phyloP scores from a whole-genome alignment of 2,797 vertebrate genomes.

The Lutjanus campechanus region DNA sequence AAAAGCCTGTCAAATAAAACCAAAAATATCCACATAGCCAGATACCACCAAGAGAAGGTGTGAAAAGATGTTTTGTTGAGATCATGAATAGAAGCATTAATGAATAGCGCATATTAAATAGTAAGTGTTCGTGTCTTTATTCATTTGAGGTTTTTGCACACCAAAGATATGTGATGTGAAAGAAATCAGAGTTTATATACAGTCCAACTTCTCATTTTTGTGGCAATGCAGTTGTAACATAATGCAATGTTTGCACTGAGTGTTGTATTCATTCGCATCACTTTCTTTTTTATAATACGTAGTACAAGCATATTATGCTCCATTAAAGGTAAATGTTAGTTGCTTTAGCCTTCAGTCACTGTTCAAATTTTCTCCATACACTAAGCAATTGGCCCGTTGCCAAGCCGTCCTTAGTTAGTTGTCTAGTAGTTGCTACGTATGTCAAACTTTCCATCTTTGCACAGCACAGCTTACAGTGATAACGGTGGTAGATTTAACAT shows the following conservation, averaged over 20 bases:
- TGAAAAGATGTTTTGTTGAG: conserved; percentile 49
- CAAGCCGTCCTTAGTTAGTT: too few relatives aligned
- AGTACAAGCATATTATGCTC: neutral
- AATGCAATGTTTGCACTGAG: conserved; percentile 1
- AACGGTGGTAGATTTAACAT: too few relatives aligned
- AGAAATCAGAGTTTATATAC: neutral
- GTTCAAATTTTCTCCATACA: conserved; percentile 31
- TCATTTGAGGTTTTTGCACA: conserved; percentile 12
- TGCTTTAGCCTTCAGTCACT: conserved; percentile 14
- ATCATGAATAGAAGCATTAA: conserved; percentile 45
- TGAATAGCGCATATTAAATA: conserved; percentile 20
- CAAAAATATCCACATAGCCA: conserved; percentile 25
- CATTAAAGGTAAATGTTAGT: conserved; percentile 6
- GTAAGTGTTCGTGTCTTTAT: conserved; percentile 9
- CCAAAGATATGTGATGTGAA: conserved; percentile 2
- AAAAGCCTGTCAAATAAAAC: conserved; percentile 47
- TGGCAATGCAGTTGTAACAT: conserved; percentile 12
- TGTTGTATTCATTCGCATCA: conserved; percentile 26
- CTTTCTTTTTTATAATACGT: neutral
- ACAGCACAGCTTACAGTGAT: too few relatives aligned
- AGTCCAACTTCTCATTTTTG: neutral
- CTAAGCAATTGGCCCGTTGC: too few relatives aligned
- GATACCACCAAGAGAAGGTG: conserved; percentile 35
- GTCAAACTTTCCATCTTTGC: too few relatives aligned
- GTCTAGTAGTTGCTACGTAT: too few relatives aligned